Evolutionary conservation across 2,797 vertebrate species (phyloP), one percentile per base, ranked within the genome.

Genomic region (Crax fasciolata): DNA sequence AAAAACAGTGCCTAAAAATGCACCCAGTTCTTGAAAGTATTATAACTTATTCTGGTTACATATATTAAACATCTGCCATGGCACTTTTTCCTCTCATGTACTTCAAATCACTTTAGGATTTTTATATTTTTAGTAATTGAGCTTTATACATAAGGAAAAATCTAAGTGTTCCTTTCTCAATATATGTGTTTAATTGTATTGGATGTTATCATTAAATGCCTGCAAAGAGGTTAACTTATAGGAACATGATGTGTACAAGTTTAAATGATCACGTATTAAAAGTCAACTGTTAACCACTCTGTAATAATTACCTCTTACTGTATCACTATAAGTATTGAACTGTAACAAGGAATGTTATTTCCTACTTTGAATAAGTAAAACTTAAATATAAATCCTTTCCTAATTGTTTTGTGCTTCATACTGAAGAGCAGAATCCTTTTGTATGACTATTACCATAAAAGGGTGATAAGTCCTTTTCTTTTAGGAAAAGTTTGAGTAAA

Each of bases 281-380:
- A 97, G 75, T 89, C 80, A 95, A 90, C 61, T 97, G 89, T 97
- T 96, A 97, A 74, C 84, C 43, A 84, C 51, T 85, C 95, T 93
- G 94, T 72, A 88, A 57, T 91, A 91, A 79, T 74, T 95, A 93
- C 61, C 66, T 95, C 94, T 85, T 74, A 84, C 65, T 94, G 93
- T 97, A 89, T 86, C 54, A 51, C n/a, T 89, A 62, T 63, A 80
- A 92, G 66, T 66, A 49, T 39, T 44, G 44, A 96, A 90, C 80
- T 96, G 82, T 95, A 96, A 90, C 11, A 79, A 83, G 92, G 83
- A 93, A 87, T 96, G 67, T 74, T 78, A 92, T 91, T 94, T 94
- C 97, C 80, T 97, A 97, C 76, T 93, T 94, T 93, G 90, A 96
- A 87, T 57, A 95, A 97, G 97, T 97, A 98, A 98, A 97, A 82